A percentile compares a stretch with the other conserved stretches of the same genome.
These are phyloP conservation scores for Saguinus midas DNA, from an alignment of 2,113 vertebrate genomes.

Conservation along the genomic window DNA sequence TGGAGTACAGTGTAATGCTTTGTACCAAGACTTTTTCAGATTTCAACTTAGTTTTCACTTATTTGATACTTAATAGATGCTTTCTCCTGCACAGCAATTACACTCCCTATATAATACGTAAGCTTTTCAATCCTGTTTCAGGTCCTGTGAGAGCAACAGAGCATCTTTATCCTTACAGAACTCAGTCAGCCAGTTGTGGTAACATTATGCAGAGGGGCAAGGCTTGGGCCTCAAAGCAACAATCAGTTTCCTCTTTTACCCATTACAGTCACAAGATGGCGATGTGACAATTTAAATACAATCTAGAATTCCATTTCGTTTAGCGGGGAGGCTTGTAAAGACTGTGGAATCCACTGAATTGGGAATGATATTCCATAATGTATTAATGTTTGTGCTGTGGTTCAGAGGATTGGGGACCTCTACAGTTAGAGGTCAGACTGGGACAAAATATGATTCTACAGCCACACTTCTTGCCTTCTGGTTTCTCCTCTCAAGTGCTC, in stretches of 20 bases:
- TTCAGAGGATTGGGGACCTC: background rate
- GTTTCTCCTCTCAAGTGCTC: background rate
- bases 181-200: background rate
- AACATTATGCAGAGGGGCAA: background rate
- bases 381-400: background rate
- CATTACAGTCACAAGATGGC: constrained; percentile 63
- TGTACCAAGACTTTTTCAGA: background rate
- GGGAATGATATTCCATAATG: background rate
- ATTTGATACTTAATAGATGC: background rate
- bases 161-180: background rate
- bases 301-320: background rate
- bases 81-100: background rate
- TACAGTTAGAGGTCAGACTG: background rate
- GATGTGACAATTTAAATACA: constrained; percentile 17
- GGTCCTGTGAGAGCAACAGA: background rate
- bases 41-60: constrained; percentile 14
- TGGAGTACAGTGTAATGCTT: background rate
- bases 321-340: background rate
- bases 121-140: background rate
- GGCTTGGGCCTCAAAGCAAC: background rate
- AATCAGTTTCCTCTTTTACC: background rate
- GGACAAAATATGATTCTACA: background rate
- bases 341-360: background rate
- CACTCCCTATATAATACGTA: background rate
- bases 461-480: too few species aligned